A percentile compares a stretch with the other conserved stretches of the same genome.
Conservation (phyloP, 2,888 invertebrate genomes). For the Drosophila vallismaia region DNA sequence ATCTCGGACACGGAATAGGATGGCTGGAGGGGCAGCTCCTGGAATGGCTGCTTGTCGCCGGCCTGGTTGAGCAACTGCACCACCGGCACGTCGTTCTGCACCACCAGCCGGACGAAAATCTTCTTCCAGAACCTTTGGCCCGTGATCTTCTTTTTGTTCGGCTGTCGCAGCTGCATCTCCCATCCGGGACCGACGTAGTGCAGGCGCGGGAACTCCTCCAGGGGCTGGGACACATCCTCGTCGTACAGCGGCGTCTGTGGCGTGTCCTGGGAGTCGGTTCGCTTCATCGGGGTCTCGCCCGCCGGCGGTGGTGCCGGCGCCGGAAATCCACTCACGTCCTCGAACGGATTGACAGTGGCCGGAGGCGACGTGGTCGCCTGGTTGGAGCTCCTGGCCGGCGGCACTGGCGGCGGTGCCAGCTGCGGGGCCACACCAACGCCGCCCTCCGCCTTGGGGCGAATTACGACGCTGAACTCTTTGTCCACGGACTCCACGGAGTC, state of each 20-base stretch:
- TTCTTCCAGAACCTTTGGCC: conserved; percentile 99
- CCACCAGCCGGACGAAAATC: conserved; percentile 92
- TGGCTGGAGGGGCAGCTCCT: conserved; percentile 96
- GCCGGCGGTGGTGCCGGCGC: conserved; percentile 55
- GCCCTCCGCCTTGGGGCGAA: conserved; percentile 86
- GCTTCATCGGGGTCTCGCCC: conserved; percentile 80
- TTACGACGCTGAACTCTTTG: conserved; percentile 92
- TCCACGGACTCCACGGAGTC: conserved; percentile 90
- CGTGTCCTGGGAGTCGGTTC: conserved; percentile 89
- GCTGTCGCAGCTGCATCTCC: conserved; percentile 98
- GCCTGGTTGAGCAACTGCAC: conserved; percentile 93
- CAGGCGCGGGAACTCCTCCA: conserved; percentile 95
- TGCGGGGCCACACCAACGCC: conserved; percentile 87
- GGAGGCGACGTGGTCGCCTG: conserved; percentile 83
- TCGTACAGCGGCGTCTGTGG: conserved; percentile 97
- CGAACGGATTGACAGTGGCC: conserved; percentile 87
- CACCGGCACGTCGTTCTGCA: conserved; percentile 92
- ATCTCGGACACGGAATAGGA: conserved; percentile 98
- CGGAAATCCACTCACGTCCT: conserved; percentile 79
- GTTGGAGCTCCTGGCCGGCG: conserved; percentile 73
- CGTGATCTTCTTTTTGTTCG: conserved; percentile 98
- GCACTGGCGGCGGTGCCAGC: conserved; percentile 88
- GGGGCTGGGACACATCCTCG: conserved; percentile 95
- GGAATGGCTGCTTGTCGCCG: conserved; percentile 95
- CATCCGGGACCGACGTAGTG: conserved; percentile 93